Conservation (phyloP, 2,113 vertebrate genomes). For the Murina feae region DNA sequence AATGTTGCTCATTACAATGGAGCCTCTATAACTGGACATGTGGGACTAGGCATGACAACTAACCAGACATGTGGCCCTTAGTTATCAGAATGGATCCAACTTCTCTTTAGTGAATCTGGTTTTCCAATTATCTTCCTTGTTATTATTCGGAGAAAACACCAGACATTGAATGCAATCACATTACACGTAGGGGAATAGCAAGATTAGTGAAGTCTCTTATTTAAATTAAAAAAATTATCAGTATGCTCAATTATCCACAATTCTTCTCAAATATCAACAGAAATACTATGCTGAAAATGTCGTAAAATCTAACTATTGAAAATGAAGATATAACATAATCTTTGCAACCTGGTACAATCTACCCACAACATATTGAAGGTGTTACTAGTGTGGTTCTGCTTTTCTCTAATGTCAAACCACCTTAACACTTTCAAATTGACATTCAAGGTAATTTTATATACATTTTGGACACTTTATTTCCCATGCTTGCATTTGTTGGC, state of each 20-base stretch:
- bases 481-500: constrained; percentile 5
- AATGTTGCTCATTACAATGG: background rate
- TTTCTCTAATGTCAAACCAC: constrained; percentile 2
- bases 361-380: background rate
- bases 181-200: background rate
- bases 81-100: background rate
- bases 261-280: constrained; percentile 13
- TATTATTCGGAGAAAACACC: background rate
- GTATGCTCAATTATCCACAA: background rate
- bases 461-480: constrained; percentile 31
- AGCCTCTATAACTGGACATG: background rate
- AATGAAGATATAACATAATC: constrained; percentile 23
- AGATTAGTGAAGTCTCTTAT: background rate
- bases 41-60: background rate
- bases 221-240: constrained; percentile 7
- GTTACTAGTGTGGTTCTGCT: background rate
- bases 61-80: background rate
- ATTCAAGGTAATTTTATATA: constrained; percentile 21
- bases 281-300: constrained; percentile 24
- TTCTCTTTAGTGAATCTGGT: background rate
- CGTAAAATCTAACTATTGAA: constrained; percentile 39
- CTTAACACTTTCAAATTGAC: background rate
- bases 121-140: constrained; percentile 41
- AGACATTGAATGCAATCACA: background rate
- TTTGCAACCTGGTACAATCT: background rate